phyloP scores from a whole-genome alignment of 2,797 vertebrate species.

The Epinephelus malabaricus region DNA sequence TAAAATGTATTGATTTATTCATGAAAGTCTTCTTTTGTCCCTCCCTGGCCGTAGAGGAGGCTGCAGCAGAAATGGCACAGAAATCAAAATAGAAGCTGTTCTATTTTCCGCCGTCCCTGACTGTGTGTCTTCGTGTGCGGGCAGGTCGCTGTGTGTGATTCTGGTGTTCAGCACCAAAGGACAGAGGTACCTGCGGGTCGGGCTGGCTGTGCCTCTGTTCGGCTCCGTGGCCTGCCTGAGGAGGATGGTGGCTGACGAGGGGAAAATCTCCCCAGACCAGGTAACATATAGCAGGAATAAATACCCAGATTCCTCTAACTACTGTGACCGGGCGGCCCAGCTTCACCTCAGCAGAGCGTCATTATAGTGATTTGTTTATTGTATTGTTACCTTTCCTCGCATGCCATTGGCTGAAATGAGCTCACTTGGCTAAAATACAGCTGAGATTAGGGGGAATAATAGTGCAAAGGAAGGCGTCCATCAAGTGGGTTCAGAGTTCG shows the following conservation, averaged over 20 bases:
- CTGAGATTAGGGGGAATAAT: slow-evolving; percentile 28
- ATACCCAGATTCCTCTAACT: background rate
- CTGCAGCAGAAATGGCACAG: slow-evolving; percentile 36
- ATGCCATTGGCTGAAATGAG: background rate
- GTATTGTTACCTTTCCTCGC: slow-evolving; percentile 3
- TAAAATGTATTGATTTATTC: slow-evolving; percentile 81
- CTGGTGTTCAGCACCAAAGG: slow-evolving; percentile 92
- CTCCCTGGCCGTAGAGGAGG: slow-evolving; percentile 41
- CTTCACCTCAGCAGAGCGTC: background rate
- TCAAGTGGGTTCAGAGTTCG: slow-evolving; percentile 36
- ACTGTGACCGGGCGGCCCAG: background rate
- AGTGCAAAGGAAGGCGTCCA: background rate
- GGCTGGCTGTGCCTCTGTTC: slow-evolving; percentile 91
- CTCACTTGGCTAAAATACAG: background rate
- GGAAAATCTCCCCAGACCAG: slow-evolving; percentile 90
- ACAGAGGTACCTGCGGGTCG: slow-evolving; percentile 89
- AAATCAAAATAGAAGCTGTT: slow-evolving; percentile 34
- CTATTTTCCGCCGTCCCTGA: background rate
- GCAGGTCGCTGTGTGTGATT: slow-evolving; percentile 91
- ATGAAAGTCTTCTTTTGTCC: slow-evolving; percentile 76
- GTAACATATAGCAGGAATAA: slow-evolving; percentile 70
- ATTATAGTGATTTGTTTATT: background rate
- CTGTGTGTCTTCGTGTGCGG: slow-evolving; percentile 39
- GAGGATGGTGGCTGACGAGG: slow-evolving; percentile 91
- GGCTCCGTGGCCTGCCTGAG: slow-evolving; percentile 90